Conservation (phyloP, 2,888 invertebrate genomes). For the Carpatolechia fugitivella region DNA sequence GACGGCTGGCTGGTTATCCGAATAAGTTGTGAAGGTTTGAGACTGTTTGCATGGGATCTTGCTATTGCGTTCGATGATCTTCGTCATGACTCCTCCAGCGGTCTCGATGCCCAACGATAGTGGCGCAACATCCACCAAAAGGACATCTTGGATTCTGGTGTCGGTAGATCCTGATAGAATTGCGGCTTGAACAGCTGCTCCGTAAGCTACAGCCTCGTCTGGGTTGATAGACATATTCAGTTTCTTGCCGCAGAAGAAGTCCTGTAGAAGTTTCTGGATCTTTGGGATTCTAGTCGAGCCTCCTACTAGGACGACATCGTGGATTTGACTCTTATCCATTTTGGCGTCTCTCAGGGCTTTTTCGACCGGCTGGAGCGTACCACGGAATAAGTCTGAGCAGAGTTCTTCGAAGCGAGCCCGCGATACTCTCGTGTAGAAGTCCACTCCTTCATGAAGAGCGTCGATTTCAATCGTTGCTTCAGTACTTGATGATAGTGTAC, state of each 20-base stretch:
- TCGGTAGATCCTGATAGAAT: conserved; percentile 77
- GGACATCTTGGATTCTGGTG: not conserved
- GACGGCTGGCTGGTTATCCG: conserved; percentile 87
- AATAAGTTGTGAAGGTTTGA: conserved; percentile 84
- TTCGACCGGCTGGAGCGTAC: conserved; percentile 79
- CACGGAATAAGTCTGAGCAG: not conserved
- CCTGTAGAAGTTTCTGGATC: conserved; percentile 80
- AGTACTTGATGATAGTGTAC: no score
- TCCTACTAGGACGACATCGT: conserved; percentile 87
- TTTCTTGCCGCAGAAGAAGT: conserved; percentile 87
- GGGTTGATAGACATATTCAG: no score
- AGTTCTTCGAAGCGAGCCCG: conserved; percentile 18
- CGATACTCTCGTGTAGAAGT: conserved; percentile 80
- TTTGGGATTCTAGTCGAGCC: conserved; percentile 87
- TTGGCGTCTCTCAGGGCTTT: conserved; percentile 85
- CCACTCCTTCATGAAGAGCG: no score
- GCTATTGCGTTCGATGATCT: conserved; percentile 69
- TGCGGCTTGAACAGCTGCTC: conserved; percentile 83
- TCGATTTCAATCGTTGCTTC: no score
- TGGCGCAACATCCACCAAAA: not conserved
- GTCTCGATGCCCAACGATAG: no score
- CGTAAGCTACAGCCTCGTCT: conserved; percentile 86
- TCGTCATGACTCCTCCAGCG: not conserved
- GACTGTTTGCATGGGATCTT: conserved; percentile 83
- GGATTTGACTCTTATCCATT: conserved; percentile 83